phyloP scores from a whole-genome alignment of 2,888 invertebrate genomes.

The Meteorus cinctellus region DNA sequence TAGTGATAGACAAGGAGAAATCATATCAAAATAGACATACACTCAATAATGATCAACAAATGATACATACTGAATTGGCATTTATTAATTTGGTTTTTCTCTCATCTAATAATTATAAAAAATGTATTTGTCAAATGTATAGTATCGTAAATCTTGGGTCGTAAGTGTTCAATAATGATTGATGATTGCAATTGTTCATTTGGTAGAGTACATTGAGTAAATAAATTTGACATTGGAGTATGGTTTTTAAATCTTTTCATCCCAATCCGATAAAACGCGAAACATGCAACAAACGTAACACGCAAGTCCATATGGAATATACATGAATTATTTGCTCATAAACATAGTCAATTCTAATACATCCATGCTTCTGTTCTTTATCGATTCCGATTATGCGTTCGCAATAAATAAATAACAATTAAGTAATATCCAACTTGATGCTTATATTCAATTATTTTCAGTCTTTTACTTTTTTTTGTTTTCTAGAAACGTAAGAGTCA shows the following conservation, averaged over 20 bases:
- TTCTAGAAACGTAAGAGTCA: conserved; percentile 62
- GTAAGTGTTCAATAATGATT: conserved; percentile 21
- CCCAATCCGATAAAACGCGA: conserved; percentile 23
- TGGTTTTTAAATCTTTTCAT: conserved; percentile 36
- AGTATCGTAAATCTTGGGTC: conserved; percentile 15
- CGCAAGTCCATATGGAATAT: not conserved
- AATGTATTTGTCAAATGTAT: conserved; percentile 27
- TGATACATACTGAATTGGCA: conserved; percentile 36
- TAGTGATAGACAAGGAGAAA: not conserved
- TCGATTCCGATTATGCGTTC: not conserved
- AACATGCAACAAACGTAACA: not conserved
- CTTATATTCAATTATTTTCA: conserved; percentile 11
- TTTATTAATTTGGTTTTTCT: conserved; percentile 11
- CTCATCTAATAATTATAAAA: conserved; percentile 5
- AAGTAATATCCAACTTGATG: not conserved
- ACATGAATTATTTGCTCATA: not conserved
- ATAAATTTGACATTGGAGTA: conserved; percentile 40
- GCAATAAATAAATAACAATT: not conserved
- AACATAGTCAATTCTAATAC: not conserved
- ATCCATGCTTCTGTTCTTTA: not conserved
- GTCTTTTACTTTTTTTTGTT: conserved; percentile 50
- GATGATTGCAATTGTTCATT: conserved; percentile 31
- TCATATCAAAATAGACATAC: not conserved
- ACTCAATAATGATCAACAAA: conserved; percentile 48
- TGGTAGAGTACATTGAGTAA: conserved; percentile 27